Base-by-base conservation (phyloP, 2,113 vertebrate genomes). In the Brachionichthys hirsutus region DNA sequence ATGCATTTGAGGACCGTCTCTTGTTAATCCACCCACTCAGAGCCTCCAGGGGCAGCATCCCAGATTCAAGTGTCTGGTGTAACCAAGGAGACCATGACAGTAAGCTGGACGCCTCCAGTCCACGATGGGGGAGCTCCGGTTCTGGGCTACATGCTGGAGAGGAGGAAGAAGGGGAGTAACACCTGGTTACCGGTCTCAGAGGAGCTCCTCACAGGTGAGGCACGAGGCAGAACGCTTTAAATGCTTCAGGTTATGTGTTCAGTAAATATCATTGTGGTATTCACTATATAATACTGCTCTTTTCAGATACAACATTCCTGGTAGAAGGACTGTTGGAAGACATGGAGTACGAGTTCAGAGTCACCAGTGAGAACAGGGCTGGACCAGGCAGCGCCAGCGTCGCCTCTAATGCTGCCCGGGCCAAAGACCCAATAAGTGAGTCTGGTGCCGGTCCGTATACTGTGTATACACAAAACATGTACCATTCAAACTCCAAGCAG, bases 151-250 rank as follows among this genome's bases (percentile, higher is more conserved):
- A 16, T 86, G 55, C 78, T 84, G 22, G 83, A 90, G 64, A 73
- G 73, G 55, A 90, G 68, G 52, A 92, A 91, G 70, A 91, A 90
- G 73, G 84, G 85, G 19, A 87, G 82, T 70, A 90, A 38, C 20
- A 72, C 90, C 58, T 91, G 80, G 89, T 61, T 91, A 35, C 72
- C 80, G 19, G 36, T 86, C 59, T 88, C 80, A 34, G 74, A 89
- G 53, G 86, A 90, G n/a, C 77, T 78, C n/a, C 46, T 91, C 48
- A 77, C 89, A 85, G 89, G 89, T 92, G 52, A n/a, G n/a, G n/a
- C n/a, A n/a, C n/a, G n/a, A n/a, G n/a, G n/a, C n/a, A n/a, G n/a
- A n/a, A n/a, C n/a, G n/a, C n/a, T n/a, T n/a, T n/a, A n/a, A n/a
- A n/a, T n/a, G n/a, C n/a, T n/a, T n/a, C n/a, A n/a, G n/a, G n/a